Conservation (phyloP, 2,797 vertebrate genomes). For the Synanceia verrucosa region DNA sequence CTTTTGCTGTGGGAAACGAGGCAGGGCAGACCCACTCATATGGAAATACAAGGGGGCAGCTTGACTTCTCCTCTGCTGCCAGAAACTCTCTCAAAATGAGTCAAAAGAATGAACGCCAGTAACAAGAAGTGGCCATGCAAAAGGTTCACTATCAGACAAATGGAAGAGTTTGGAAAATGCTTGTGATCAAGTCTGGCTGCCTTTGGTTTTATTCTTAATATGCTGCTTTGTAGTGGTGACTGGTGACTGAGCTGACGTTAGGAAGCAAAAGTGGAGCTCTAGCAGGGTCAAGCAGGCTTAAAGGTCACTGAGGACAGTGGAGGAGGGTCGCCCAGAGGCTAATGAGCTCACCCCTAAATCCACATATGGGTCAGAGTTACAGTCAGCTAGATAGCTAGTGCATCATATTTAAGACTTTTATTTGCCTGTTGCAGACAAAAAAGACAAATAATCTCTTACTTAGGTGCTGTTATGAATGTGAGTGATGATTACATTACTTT, state of each 20-base stretch:
- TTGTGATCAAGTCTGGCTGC: background rate
- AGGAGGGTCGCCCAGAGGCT: conserved; percentile 35
- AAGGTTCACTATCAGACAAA: background rate
- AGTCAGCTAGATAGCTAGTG: no score
- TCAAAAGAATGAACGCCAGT: conserved; percentile 10
- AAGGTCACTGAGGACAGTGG: conserved; percentile 64
- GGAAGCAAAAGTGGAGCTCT: conserved; percentile 12
- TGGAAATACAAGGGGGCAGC: conserved; percentile 35
- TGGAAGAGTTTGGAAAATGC: background rate
- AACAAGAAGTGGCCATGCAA: conserved; percentile 4
- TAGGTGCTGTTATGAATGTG: background rate
- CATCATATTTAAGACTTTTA: background rate
- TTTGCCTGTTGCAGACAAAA: background rate
- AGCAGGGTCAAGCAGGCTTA: conserved; percentile 39
- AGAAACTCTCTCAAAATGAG: conserved; percentile 19
- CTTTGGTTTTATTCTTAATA: background rate
- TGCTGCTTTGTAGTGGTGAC: background rate
- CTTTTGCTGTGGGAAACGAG: conserved; percentile 9
- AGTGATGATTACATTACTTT: background rate
- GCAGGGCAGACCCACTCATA: conserved; percentile 14
- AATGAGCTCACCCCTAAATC: conserved; percentile 52
- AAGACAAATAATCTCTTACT: background rate
- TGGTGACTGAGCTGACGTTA: background rate
- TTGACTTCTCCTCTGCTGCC: conserved; percentile 24
- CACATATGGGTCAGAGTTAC: conserved; percentile 47